A percentile compares a stretch with the other conserved stretches of the same genome.
Evolutionary conservation across 2,797 vertebrate species (phyloP).

Genomic region (Rhinatrema bivittatum): DNA sequence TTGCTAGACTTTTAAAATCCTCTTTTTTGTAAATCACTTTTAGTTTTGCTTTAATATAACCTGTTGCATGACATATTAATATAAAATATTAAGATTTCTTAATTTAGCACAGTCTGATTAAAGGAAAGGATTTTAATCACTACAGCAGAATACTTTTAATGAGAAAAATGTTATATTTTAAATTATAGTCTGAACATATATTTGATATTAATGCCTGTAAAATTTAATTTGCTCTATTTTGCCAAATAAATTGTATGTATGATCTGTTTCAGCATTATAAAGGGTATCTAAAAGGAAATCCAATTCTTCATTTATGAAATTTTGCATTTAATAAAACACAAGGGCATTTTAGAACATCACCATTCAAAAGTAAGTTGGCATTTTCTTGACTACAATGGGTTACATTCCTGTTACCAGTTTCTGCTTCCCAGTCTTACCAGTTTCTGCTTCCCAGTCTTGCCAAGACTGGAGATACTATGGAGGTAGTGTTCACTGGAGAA

Average conservation of each 20-base stretch:
- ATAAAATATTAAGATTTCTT: slow-evolving; percentile 28
- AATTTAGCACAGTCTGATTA: slow-evolving; percentile 31
- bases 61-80: slow-evolving; percentile 6
- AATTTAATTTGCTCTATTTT: slow-evolving; percentile 20
- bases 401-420: no score
- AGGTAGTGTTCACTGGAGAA: no score
- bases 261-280: slow-evolving; percentile 5
- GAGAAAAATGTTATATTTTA: slow-evolving; percentile 32
- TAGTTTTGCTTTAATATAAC: slow-evolving; percentile 41
- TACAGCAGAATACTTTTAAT: slow-evolving; percentile 14
- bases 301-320: slow-evolving; percentile 2
- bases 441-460: no score
- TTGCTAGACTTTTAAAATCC: slow-evolving; percentile 42
- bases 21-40: slow-evolving; percentile 50
- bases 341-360: no score
- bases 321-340: neutral
- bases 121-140: slow-evolving; percentile 26
- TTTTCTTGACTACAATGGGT: no score
- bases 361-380: no score
- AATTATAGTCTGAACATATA: slow-evolving; percentile 36
- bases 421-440: no score
- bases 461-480: no score
- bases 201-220: slow-evolving; percentile 20
- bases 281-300: neutral
- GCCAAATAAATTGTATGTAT: slow-evolving; percentile 6